Evolutionary conservation across 2,888 invertebrate genomes (phyloP), one percentile per base, ranked within the genome.

Genomic region (Luffia ferchaultella): DNA sequence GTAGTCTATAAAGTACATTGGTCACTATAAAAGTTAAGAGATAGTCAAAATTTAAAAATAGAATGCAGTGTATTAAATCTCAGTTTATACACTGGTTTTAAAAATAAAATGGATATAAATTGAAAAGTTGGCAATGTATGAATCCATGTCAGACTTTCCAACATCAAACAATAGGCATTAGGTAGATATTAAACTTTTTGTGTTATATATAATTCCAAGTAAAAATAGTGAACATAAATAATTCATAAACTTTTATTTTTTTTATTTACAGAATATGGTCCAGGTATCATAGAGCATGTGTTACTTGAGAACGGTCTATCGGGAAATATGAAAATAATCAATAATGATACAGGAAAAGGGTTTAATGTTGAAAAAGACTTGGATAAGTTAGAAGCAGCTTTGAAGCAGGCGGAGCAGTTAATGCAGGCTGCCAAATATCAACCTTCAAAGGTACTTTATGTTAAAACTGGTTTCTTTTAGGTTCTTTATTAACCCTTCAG

Each of bases 221-320:
- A n/a, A n/a, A n/a, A n/a, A n/a, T 17, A 18, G 9, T 18, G 18
- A 18, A 45, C 16, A 18, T 3, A 18, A 18, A 15, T 18, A 19
- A 18, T 2, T n/a, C 19, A 18, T 20, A 7, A 18, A 46, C n/a
- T n/a, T n/a, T n/a, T n/a, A n/a, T n/a, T n/a, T n/a, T n/a, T n/a
- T n/a, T n/a, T n/a, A n/a, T n/a, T 41, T 67, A 3, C 73, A 89
- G 96, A 95, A 70, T 98, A 93, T 83, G 98, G 98, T 2, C 90
- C 97, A 17, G 88, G 96, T 0, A 78, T 99, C 42, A 90, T 98
- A 55, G 97, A 98, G 62, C 98, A 98, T 70, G 90, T 93, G n/a
- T 80, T 98, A 1, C 64, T 89, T 17, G 86, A 87, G 61, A 86
- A 88, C 54, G 92, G 92, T 20, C 87, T 97, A 1, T 71, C 87